phyloP scores from a whole-genome alignment of 1,140 invertebrate genomes.

The Popillia japonica region DNA sequence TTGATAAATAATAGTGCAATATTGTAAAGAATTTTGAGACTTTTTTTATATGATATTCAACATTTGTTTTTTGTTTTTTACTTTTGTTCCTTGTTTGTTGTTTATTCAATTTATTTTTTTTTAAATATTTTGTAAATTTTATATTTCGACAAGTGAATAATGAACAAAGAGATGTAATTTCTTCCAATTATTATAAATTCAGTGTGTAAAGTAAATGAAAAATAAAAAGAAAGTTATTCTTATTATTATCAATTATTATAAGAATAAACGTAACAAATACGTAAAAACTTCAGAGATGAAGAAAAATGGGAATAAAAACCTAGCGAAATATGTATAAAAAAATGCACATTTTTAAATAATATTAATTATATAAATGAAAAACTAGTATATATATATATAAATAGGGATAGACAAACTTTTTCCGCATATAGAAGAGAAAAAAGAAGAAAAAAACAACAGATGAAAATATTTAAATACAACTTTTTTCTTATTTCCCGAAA shows the following conservation, averaged over 20 bases:
- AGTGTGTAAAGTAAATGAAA: slow-evolving; percentile 45
- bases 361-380: slow-evolving; percentile 34
- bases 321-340: slow-evolving; percentile 58
- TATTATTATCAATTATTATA: slow-evolving; percentile 48
- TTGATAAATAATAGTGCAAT: slow-evolving; percentile 26
- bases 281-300: slow-evolving; percentile 33
- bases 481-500: slow-evolving; percentile 8
- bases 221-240: neutral
- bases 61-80: slow-evolving; percentile 3
- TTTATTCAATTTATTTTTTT: neutral
- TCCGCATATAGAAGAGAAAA: slow-evolving; percentile 27
- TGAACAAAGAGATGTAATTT: slow-evolving; percentile 44
- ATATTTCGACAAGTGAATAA: slow-evolving; percentile 53
- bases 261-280: slow-evolving; percentile 49
- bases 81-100: slow-evolving; percentile 26
- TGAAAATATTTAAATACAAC: slow-evolving; percentile 33
- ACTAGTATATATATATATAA: slow-evolving; percentile 32
- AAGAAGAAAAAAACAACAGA: slow-evolving; percentile 29
- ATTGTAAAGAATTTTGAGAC: slow-evolving; percentile 26
- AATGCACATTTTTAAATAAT: slow-evolving; percentile 59
- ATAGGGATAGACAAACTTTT: slow-evolving; percentile 16
- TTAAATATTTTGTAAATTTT: slow-evolving; percentile 43
- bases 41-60: slow-evolving; percentile 8
- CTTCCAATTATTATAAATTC: slow-evolving; percentile 54
- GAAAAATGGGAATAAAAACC: slow-evolving; percentile 20